phyloP scores from a whole-genome alignment of 1,140 invertebrate genomes.

The Tetramorium alpestre region DNA sequence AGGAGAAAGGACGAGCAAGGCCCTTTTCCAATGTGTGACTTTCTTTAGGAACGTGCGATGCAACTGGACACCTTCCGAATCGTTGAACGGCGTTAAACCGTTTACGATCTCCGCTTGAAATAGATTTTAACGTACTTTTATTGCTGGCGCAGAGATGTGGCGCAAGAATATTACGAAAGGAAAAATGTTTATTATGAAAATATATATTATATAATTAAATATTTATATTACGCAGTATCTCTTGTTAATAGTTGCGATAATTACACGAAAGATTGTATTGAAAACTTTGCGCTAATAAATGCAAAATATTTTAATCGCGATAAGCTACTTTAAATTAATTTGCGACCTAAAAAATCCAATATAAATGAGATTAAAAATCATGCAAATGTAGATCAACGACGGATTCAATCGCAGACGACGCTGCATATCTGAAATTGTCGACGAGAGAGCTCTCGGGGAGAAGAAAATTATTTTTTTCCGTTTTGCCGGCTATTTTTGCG shows the following conservation, averaged over 20 bases:
- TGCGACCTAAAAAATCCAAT: not conserved
- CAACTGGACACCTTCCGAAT: conserved; percentile 41
- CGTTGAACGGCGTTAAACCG: conserved; percentile 49
- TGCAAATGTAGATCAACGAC: not conserved
- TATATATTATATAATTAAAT: not conserved
- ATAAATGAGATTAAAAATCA: not conserved
- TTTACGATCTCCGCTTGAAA: conserved; percentile 26
- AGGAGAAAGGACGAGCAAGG: conserved; percentile 32
- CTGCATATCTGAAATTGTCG: conserved; percentile 60
- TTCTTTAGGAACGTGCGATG: not conserved
- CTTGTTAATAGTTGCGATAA: not conserved
- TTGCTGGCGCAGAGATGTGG: not conserved
- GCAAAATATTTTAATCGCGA: not conserved
- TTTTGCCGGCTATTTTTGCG: conserved; percentile 83
- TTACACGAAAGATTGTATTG: not conserved
- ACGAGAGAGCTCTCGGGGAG: conserved; percentile 24
- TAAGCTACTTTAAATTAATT: not conserved
- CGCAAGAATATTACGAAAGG: conserved; percentile 1
- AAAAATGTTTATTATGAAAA: conserved; percentile 4
- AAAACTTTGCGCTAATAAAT: not conserved
- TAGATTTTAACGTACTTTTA: conserved; percentile 4
- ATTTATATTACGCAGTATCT: not conserved
- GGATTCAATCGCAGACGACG: not conserved
- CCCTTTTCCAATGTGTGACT: conserved; percentile 31
- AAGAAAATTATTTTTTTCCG: conserved; percentile 82